Conservation (phyloP, 2,113 vertebrate species). For the Xyliphius kryptos region DNA sequence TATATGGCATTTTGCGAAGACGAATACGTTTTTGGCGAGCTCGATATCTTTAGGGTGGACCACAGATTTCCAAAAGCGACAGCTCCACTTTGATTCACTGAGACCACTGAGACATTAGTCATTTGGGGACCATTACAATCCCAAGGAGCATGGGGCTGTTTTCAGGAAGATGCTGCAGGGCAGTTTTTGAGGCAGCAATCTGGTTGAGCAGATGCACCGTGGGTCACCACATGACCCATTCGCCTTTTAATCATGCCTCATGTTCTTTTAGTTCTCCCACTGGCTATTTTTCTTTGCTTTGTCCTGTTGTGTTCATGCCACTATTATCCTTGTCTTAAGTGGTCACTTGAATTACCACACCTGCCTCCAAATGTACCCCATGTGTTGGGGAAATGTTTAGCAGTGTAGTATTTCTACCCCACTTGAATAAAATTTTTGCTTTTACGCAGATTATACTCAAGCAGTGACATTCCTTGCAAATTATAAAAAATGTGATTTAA, state of each 20-base stretch:
- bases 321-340: conserved; percentile 24
- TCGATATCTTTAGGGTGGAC: too few relatives aligned
- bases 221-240: conserved; percentile 32
- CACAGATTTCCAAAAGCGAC: too few relatives aligned
- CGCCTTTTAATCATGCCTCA: conserved; percentile 11
- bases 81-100: neutral
- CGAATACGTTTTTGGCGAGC: too few relatives aligned
- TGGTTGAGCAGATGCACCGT: conserved; percentile 18
- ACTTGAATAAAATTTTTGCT: neutral
- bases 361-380: conserved; percentile 17
- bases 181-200: conserved; percentile 34
- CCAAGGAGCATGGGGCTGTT: conserved; percentile 15
- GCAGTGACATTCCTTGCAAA: too few relatives aligned
- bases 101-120: neutral
- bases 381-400: conserved; percentile 23
- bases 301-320: conserved; percentile 14
- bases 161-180: conserved; percentile 27
- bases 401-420: neutral
- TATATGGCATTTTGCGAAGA: too few relatives aligned
- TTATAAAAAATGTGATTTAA: too few relatives aligned
- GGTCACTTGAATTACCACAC: conserved; percentile 23
- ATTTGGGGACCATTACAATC: conserved; percentile 10
- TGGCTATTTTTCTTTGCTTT: conserved; percentile 27
- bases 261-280: conserved; percentile 16
- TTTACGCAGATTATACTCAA: too few relatives aligned